Base-by-base conservation (phyloP, 2,888 invertebrate species). In the Luffia ferchaultella region DNA sequence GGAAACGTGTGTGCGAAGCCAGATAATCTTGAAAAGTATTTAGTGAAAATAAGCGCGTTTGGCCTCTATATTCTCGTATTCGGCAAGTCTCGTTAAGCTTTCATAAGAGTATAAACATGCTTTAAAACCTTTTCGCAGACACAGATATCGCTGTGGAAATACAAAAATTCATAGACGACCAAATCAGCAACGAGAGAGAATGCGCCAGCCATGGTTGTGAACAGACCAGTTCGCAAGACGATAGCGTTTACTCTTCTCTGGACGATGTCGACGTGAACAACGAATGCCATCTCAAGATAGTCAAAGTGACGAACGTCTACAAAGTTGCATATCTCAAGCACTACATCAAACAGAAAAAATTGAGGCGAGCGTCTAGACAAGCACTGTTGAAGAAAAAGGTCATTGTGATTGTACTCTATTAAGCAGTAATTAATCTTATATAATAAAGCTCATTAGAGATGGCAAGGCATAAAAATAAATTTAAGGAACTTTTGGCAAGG, bases 221-320 rank as follows among this genome's bases (percentile, higher is more conserved):
- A 16, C 68, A 69, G 2, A 52, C 58, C 1, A 55, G 43, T 19
- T 51, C 49, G 45, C 40, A 63, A 1, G 73, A 69, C 17, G 59
- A 64, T 57, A 74, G 69, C 60, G 59, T 70, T 1, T 73, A 73
- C 59, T 70, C 73, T 0, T 66, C 75, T 1, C 52, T 67, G 2
- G 70, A 67, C 56, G 74, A 73, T 43, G 49, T 42, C 15, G 43
- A 73, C 42, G 51, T 61, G 30, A 65, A 68, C 42, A 65, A 68
- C 46, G 74, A 77, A 46, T 76, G 71, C 57, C 68, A 66, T 41
- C 70, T 80, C 49, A 79, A 77, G 59, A 74, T 83, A 49, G 69
- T 80, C 46, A 74, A 73, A 66, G 76, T 82, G 43, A 80, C 79
- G 50, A 82, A 78, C 54, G 75, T 82, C 16, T 82, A 77, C 62